A percentile compares a stretch with the other conserved stretches of the same genome.
Conservation (phyloP, 1,140 invertebrate genomes). For the Leptestheria dahalacensis region DNA sequence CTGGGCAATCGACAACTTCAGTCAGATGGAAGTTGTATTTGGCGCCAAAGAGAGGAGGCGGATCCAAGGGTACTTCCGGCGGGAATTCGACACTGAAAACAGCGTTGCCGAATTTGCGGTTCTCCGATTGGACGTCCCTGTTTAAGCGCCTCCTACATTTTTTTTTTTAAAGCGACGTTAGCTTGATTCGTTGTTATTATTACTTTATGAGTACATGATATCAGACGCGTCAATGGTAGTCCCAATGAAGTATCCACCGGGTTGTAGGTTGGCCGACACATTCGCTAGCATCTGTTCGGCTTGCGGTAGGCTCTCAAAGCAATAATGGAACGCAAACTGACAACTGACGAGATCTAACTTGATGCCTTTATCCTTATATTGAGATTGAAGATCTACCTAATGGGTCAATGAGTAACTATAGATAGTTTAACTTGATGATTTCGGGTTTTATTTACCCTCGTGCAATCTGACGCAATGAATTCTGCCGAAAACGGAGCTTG, state of each 20-base stretch:
- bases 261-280: conserved; percentile 67
- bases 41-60: conserved; percentile 79
- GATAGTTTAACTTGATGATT: too few relatives aligned
- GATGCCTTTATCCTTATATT: conserved; percentile 21
- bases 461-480: conserved; percentile 82
- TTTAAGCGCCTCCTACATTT: conserved; percentile 12
- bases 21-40: conserved; percentile 93
- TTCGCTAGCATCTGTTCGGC: conserved; percentile 86
- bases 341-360: conserved; percentile 83
- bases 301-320: conserved; percentile 83
- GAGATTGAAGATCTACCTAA: not conserved
- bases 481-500: conserved; percentile 53
- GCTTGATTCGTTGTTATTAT: not conserved
- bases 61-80: conserved; percentile 42
- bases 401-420: not conserved
- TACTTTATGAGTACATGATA: conserved; percentile 46
- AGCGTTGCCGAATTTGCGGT: conserved; percentile 59
- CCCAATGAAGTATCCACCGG: conserved; percentile 90
- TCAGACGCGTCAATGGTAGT: conserved; percentile 87
- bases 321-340: conserved; percentile 95
- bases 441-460: too few relatives aligned
- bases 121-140: conserved; percentile 5
- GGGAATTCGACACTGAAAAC: conserved; percentile 69
- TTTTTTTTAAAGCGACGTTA: not conserved
- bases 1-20: conserved; percentile 93